phyloP scores from a whole-genome alignment of 1,140 invertebrate species.

The Monochamus saltuarius region DNA sequence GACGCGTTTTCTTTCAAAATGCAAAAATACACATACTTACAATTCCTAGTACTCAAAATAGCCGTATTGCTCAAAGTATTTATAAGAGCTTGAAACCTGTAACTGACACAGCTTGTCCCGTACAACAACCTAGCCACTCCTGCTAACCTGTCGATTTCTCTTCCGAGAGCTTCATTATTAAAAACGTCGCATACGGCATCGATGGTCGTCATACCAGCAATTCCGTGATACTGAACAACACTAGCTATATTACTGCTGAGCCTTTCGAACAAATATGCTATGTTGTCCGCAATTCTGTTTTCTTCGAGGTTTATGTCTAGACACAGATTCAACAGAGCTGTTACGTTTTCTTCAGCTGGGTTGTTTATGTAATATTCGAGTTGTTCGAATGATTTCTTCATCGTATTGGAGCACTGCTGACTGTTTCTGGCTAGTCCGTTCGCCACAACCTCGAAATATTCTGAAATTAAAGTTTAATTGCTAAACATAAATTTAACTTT shows the following conservation, averaged over 20 bases:
- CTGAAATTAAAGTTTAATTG: constrained; percentile 7
- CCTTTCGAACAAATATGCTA: too few relatives aligned
- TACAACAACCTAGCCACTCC: constrained; percentile 12
- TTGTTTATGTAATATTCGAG: constrained; percentile 35
- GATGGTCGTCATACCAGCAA: too few relatives aligned
- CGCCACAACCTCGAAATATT: constrained; percentile 20
- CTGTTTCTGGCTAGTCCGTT: constrained; percentile 10
- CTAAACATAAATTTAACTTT: too few relatives aligned
- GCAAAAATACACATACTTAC: constrained; percentile 11
- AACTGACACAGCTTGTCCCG: constrained; percentile 4
- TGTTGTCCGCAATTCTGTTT: too few relatives aligned
- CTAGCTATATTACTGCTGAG: too few relatives aligned
- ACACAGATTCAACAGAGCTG: constrained; percentile 77
- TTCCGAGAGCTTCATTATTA: too few relatives aligned
- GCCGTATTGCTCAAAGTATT: constrained; percentile 7
- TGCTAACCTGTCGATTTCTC: constrained; percentile 8
- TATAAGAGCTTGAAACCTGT: constrained; percentile 10
- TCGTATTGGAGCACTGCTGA: constrained; percentile 3
- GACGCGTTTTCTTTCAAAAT: neutral
- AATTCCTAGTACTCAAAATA: constrained; percentile 1
- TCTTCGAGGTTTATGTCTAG: too few relatives aligned
- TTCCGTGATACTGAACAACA: too few relatives aligned
- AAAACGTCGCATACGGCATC: too few relatives aligned
- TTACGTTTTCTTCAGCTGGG: constrained; percentile 54
- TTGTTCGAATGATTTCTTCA: constrained; percentile 13